A percentile compares a stretch with the other conserved stretches of the same genome.
Conservation (phyloP, 2,888 invertebrate genomes). For the Temnothorax rugatulus region DNA sequence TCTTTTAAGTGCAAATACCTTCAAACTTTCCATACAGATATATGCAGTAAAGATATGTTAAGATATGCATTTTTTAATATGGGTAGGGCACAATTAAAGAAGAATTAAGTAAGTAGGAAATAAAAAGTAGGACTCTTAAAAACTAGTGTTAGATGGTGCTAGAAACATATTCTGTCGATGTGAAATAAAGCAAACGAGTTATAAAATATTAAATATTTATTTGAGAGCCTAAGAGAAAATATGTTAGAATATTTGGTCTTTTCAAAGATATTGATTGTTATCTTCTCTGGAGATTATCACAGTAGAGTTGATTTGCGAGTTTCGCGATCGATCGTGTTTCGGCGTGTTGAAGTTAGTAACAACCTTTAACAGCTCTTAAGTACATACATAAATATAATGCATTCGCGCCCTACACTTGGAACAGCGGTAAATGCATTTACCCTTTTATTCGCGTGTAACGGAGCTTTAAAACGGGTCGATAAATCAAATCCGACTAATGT, state of each 20-base stretch:
- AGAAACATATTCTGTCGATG: neutral
- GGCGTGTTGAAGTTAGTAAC: conserved; percentile 38
- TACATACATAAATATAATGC: conserved; percentile 30
- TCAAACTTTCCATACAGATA: conserved; percentile 5
- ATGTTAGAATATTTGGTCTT: neutral
- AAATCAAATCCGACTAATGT: conserved; percentile 55
- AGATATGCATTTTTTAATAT: conserved; percentile 1
- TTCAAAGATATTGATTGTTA: neutral
- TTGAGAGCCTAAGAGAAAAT: neutral
- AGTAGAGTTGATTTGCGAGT: conserved; percentile 30
- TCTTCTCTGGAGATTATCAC: conserved; percentile 3
- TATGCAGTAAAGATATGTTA: neutral
- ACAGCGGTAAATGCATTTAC: conserved; percentile 24
- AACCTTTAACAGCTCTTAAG: conserved; percentile 37
- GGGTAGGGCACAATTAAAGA: neutral
- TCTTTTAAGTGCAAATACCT: conserved; percentile 8
- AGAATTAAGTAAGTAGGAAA: neutral
- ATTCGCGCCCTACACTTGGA: conserved; percentile 35
- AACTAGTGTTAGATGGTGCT: neutral
- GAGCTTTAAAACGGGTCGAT: conserved; percentile 50
- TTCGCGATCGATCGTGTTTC: conserved; percentile 15
- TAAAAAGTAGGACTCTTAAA: neutral
- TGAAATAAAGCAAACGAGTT: neutral
- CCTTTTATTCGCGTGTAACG: conserved; percentile 47
- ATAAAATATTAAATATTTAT: conserved; percentile 2